Evolutionary conservation across 1,140 invertebrate species (phyloP), one percentile per base, ranked within the genome.

Genomic region (Muscidifurax raptorellus): DNA sequence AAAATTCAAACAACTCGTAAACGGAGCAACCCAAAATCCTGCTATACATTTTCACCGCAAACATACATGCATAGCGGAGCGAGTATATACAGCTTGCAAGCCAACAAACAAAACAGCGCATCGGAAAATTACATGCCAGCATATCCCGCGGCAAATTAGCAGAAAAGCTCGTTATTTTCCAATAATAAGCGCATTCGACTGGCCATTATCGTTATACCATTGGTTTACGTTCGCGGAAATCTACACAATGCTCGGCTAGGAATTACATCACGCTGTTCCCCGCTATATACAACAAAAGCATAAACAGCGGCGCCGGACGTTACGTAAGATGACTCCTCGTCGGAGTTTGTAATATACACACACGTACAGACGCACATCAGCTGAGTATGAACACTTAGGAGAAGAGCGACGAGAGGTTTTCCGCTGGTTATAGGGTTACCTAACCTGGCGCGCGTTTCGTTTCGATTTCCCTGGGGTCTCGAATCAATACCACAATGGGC

Each of bases 401-500:
- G 67, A 59, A 52, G 47, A 59, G 47, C 40, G 7, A n/a, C 13
- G 72, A 59, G 52, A 67, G 27, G n/a, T 30, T 82, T 76, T 25
- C 30, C 71, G 15, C 40, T 27, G 10, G 15, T 22, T 77, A n/a
- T 25, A 75, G 44, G 47, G 13, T 40, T 82, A 66, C 47, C 47
- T 27, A 75, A 82, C 80, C 18, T 22, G 44, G 25, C 40, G 28
- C 72, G 72, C 81, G 71, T 78, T 83, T 77, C 25, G 28, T 71
- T 52, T 59, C 47, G 82, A 83, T 83, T 83, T 78, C 75, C 64
- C 82, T 4, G 10, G 36, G 52, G 82, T 25, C 59, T 36, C 28
- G 64, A 83, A 77, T 83, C 82, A 76, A 82, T 82, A 82, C 25
- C 72, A 47, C 74, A 64, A 36, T 75, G 52, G 30, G 59, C 59